Base-by-base conservation (phyloP, 2,113 vertebrate genomes). In the Recurvirostra avosetta region DNA sequence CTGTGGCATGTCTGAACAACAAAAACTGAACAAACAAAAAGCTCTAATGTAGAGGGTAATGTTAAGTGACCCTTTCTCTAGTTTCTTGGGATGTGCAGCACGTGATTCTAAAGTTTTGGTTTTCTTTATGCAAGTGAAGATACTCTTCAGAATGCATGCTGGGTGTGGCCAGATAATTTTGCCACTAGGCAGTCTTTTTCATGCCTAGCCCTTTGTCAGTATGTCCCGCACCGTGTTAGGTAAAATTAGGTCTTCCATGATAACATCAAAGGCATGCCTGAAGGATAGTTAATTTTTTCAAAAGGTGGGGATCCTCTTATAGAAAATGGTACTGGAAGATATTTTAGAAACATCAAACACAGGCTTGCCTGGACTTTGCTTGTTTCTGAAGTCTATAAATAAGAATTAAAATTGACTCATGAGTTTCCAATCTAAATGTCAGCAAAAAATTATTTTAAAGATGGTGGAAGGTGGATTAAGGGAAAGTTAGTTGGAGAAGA, bases 351-450 rank as follows among this genome's bases (percentile, higher is more conserved):
- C 97, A 97, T 98, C 98, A 98, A 97, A 98, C 90, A 92, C 82
- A 95, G 96, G 93, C 98, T 98, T 98, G 97, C 97, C 96, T 93
- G 65, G 97, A 97, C 98, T 96, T 96, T 72, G n/a, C 94, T 96
- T 96, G 94, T 97, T 97, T 96, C 94, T 98, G 97, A 97, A 97
- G 94, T 98, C 96, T 97, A 95, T 97, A 97, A 97, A 97, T 96
- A 98, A 96, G 95, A 98, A 98, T 98, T 97, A 98, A 91, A 98
- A 97, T 97, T 98, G 97, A 98, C 96, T 98, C 97, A 98, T 97
- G 96, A 96, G 71, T 97, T 97, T 97, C 94, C 96, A 98, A 97
- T 95, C 50, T 96, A 88, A 65, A 76, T 91, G 94, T 96, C 93
- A 97, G 92, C 97, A 97, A 95, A 95, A 97, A 95, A 73, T 93